Base-by-base conservation (phyloP, 2,113 vertebrate species). In the Abramis brama region DNA sequence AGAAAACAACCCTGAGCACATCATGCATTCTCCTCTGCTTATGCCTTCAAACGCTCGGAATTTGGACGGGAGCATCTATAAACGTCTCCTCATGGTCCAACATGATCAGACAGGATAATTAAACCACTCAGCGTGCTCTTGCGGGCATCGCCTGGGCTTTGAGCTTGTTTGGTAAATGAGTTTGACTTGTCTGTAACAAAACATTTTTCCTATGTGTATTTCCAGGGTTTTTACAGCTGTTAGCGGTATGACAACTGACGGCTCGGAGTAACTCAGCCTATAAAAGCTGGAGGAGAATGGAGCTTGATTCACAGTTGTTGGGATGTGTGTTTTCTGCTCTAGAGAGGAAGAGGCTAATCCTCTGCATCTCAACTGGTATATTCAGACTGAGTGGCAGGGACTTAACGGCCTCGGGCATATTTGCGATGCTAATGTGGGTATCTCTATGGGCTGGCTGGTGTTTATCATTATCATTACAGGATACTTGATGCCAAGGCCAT, bases 1-100 rank as follows among this genome's bases (percentile, higher is more conserved):
- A 88, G 85, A 92, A 83, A 77, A 88, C 82, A 87, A 80, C 79
- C 47, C 77, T 60, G 76, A 77, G 88, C 79, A 77, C 82, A 85
- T 64, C 17, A 47, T 33, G 74, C 81, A 85, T 87, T 55, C 62
- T 59, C 19, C 71, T 71, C 33, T 71, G 59, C 82, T 87, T 70
- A 30, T 36, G 78, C 81, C 57, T 82, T 50, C 11, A 66, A 5
- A 55, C 25, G 21, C 55, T 77, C 33, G 62, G 33, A n/a, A 47
- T 70, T 57, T 30, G 17, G 39, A 70, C 15, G 19, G 79, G 71
- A 70, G 33, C 85, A 79, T 84, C 82, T 55, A 39, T 85, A 82
- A 88, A 73, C 25, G 27, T 85, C 66, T 81, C 52, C 83, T 79
- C 73, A 64, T 52, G 55, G 43, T 59, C 82, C 85, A 82, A 88